Evolutionary conservation across 2,888 invertebrate species (phyloP), one percentile per base, ranked within the genome.

Genomic region (Eupithecia tripunctaria): DNA sequence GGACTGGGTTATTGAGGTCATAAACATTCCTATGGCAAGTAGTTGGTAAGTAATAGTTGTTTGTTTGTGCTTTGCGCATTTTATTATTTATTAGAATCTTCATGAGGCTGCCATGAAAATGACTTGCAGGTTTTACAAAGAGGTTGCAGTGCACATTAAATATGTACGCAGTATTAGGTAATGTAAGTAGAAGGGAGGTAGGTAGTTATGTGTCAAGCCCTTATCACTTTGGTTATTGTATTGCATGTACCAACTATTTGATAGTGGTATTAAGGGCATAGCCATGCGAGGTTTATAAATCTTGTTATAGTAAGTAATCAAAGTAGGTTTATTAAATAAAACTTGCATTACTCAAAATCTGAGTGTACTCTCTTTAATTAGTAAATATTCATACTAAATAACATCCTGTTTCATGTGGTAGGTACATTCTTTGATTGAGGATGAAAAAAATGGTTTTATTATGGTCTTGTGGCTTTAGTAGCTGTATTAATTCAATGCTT

Each of bases 21-120:
- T 51, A 59, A 60, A 38, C 63, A 63, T 63, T 36, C 63, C 15
- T 21, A 38, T 27, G 25, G 18, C 63, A 36, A 63, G 63, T 36
- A 8, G n/a, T 63, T 38, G 15, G 63, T 63, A 36, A 6, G 63
- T 63, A 36, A 6, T n/a, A 21, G 10, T 62, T 62, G n/a, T 36
- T 32, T 27, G 27, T 29, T 6, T 29, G n/a, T 62, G 27, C 62
- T 29, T 2, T 62, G 62, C 18, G 27, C 18, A 8, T 62, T 15
- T 32, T 32, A 8, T 29, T 62, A 8, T 62, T 29, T 2, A 62
- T 29, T 29, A 3, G n/a, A 62, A 62, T 29, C 18, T 60, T 15
- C 1, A 59, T 60, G 4, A 18, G n/a, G 29, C 6, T 59, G 59
- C 32, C 18, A 62, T 62, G 60, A 29, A 62, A 32, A 32, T 62